Evolutionary conservation across 2,888 invertebrate genomes (phyloP).

Genomic region (Cryptus viduatorius): DNA sequence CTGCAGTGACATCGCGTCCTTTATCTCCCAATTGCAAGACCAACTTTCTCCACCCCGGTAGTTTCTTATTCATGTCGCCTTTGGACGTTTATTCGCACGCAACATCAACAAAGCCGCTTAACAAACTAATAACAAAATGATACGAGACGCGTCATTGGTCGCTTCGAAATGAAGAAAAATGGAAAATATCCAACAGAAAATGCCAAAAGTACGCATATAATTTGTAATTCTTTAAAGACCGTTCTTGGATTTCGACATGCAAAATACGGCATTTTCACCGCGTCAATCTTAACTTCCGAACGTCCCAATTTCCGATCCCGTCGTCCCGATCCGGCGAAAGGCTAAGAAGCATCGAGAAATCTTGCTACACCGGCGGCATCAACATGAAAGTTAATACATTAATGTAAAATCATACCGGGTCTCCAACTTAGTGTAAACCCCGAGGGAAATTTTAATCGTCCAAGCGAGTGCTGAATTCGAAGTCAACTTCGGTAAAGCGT

Average conservation of each 20-base stretch:
- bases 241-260: background rate
- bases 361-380: slow-evolving; percentile 69
- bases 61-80: slow-evolving; percentile 9
- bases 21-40: background rate
- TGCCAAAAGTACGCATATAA: background rate
- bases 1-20: slow-evolving; percentile 25
- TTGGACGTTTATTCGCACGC: slow-evolving; percentile 3
- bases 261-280: background rate
- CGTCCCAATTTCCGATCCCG: background rate
- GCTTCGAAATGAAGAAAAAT: background rate
- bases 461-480: slow-evolving; percentile 81
- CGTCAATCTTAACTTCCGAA: background rate
- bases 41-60: slow-evolving; percentile 26
- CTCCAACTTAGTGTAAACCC: slow-evolving; percentile 79
- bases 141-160: background rate
- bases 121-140: background rate
- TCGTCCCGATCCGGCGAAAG: slow-evolving; percentile 34
- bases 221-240: background rate
- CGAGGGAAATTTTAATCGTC: slow-evolving; percentile 82
- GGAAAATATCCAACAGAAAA: background rate
- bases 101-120: background rate
- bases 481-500: slow-evolving; percentile 79
- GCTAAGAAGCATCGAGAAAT: slow-evolving; percentile 73
- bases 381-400: slow-evolving; percentile 73
- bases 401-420: slow-evolving; percentile 61